These are phyloP conservation scores for Stegastes partitus DNA, from an alignment of 2,113 vertebrate species.

Conservation along the genomic window DNA sequence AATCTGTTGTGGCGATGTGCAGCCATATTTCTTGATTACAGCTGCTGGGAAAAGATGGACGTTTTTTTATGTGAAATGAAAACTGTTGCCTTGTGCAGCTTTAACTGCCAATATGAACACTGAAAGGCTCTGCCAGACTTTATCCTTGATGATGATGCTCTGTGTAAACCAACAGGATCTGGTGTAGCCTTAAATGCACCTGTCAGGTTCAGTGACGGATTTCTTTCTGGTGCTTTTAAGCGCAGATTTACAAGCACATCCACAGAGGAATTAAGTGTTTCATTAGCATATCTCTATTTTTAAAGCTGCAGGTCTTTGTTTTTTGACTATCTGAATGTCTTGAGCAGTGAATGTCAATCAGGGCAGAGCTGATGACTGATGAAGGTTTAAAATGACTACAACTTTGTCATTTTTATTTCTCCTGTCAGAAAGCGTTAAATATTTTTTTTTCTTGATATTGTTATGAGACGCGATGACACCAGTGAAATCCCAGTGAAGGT, in stretches of 20 bases:
- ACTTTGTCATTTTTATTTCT: neutral
- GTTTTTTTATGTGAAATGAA: neutral
- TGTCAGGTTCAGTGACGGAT: conserved; percentile 22
- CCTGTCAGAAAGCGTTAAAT: conserved; percentile 1
- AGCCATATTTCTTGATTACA: conserved; percentile 15
- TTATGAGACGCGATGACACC: neutral
- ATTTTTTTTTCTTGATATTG: neutral
- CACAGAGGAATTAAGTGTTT: conserved; percentile 29
- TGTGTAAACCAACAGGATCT: conserved; percentile 41
- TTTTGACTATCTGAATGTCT: conserved; percentile 39
- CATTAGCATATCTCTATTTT: conserved; percentile 26
- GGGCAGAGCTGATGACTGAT: conserved; percentile 1
- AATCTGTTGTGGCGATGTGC: conserved; percentile 8
- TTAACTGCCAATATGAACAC: conserved; percentile 22
- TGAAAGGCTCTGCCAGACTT: neutral
- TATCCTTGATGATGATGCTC: neutral
- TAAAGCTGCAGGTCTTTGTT: conserved; percentile 33
- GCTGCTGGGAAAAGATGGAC: neutral
- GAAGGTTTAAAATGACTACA: conserved; percentile 7
- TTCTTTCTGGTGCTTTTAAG: conserved; percentile 27
- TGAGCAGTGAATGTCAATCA: conserved; percentile 14
- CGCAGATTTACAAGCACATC: conserved; percentile 22
- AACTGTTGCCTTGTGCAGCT: conserved; percentile 24
- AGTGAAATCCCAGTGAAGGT: neutral
- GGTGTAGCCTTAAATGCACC: conserved; percentile 3